These are phyloP conservation scores for Temnopleurus reevesii DNA, from an alignment of 53 echinoderm and acorn worm species.

Conservation along the genomic window DNA sequence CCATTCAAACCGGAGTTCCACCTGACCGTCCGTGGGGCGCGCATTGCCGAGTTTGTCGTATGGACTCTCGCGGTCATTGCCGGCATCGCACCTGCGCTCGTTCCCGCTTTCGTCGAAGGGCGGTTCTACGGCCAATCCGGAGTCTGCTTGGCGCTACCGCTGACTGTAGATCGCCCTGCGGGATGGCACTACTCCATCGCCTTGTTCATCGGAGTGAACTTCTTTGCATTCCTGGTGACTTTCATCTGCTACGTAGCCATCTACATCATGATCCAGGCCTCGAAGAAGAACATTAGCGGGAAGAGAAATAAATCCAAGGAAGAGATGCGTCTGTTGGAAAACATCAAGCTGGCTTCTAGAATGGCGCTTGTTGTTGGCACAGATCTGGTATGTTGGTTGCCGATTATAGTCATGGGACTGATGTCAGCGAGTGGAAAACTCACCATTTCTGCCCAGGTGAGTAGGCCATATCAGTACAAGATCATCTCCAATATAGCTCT, in stretches of 20 bases:
- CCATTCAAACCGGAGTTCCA: constrained; percentile 59
- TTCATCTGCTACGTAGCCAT: constrained; percentile 61
- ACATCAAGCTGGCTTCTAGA: constrained; percentile 23
- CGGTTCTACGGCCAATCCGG: constrained; percentile 64
- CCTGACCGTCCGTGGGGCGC: background rate
- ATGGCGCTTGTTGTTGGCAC: constrained; percentile 45
- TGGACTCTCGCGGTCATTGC: constrained; percentile 44
- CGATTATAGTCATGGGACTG: constrained; percentile 33
- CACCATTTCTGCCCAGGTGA: constrained; percentile 31
- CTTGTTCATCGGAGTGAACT: constrained; percentile 56
- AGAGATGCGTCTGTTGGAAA: background rate
- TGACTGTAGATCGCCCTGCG: constrained; percentile 16
- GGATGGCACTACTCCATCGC: constrained; percentile 68
- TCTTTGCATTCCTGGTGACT: constrained; percentile 54
- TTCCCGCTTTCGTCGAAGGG: constrained; percentile 19
- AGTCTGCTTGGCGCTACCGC: constrained; percentile 68
- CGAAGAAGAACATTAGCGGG: background rate
- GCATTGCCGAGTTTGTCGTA: background rate
- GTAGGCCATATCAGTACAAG: background rate
- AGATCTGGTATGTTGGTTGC: constrained; percentile 39
- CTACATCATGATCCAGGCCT: constrained; percentile 49
- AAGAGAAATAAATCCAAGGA: background rate
- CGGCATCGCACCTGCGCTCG: constrained; percentile 29
- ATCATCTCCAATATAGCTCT: no score
- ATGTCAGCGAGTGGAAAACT: constrained; percentile 8